These are phyloP conservation scores for Hemicordylus capensis DNA, from an alignment of 2,113 vertebrate species.

Conservation along the genomic window DNA sequence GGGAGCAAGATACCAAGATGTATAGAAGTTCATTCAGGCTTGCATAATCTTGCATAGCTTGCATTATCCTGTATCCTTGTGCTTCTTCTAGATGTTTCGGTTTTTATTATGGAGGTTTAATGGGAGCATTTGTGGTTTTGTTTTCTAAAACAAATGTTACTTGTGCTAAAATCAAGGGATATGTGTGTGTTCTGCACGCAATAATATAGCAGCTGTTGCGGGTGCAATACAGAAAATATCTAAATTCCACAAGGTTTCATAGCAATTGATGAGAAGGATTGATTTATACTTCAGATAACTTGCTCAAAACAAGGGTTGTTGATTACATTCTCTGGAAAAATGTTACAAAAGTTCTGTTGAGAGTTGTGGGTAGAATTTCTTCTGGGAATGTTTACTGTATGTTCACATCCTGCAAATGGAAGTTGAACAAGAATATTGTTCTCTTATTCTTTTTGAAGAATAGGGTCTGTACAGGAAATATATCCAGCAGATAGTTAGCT, in stretches of 20 bases:
- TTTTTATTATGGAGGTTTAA: neutral
- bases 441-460: neutral
- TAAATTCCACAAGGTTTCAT: neutral
- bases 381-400: neutral
- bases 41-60: neutral
- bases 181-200: neutral
- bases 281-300: neutral
- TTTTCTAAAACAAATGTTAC: neutral
- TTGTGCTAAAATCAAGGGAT: neutral
- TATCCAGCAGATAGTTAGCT: neutral
- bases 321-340: neutral
- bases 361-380: neutral
- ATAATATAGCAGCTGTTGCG: neutral
- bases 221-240: neutral
- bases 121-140: neutral
- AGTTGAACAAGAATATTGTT: neutral
- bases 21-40: neutral
- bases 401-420: neutral
- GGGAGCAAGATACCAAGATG: neutral
- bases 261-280: neutral
- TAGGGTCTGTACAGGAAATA: neutral
- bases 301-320: neutral
- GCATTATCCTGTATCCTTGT: neutral
- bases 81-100: neutral
- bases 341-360: neutral